phyloP scores from a whole-genome alignment of 2,888 invertebrate genomes.

The Gastrophysa polygoni region DNA sequence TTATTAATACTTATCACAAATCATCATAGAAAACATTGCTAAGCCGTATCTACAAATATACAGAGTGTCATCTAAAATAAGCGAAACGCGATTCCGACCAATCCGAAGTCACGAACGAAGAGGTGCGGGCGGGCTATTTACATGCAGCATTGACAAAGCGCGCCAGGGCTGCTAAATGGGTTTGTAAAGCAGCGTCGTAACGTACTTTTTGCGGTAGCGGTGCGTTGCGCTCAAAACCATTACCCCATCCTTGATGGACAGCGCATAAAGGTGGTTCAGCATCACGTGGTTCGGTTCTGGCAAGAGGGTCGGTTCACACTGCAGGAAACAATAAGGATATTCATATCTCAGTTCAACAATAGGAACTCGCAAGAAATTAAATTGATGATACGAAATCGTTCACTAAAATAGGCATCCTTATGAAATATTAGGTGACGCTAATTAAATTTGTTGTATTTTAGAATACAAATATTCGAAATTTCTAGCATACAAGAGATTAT shows the following conservation, averaged over 20 bases:
- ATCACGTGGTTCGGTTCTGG: slow-evolving; percentile 99
- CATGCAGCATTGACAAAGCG: too few species aligned
- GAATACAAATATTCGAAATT: too few species aligned
- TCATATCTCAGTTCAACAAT: too few species aligned
- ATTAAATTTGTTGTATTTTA: too few species aligned
- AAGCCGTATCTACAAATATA: slow-evolving; percentile 11
- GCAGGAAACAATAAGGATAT: slow-evolving; percentile 57
- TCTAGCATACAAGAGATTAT: too few species aligned
- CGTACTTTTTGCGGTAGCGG: slow-evolving; percentile 98
- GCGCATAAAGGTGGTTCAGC: slow-evolving; percentile 99
- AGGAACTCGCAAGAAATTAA: too few species aligned
- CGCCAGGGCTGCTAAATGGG: slow-evolving; percentile 72
- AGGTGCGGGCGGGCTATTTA: slow-evolving; percentile 14
- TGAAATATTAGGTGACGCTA: too few species aligned
- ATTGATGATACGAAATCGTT: too few species aligned
- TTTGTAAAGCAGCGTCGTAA: slow-evolving; percentile 97
- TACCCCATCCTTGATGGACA: slow-evolving; percentile 99
- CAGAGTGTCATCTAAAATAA: not conserved
- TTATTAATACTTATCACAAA: not conserved
- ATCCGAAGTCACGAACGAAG: too few species aligned
- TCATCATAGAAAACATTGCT: not conserved
- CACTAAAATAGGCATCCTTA: too few species aligned
- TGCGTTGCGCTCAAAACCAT: slow-evolving; percentile 99
- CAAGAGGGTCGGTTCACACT: slow-evolving; percentile 97
- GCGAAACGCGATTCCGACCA: not conserved